Conservation (phyloP, 2,888 invertebrate genomes). For the Nowickia ferox region DNA sequence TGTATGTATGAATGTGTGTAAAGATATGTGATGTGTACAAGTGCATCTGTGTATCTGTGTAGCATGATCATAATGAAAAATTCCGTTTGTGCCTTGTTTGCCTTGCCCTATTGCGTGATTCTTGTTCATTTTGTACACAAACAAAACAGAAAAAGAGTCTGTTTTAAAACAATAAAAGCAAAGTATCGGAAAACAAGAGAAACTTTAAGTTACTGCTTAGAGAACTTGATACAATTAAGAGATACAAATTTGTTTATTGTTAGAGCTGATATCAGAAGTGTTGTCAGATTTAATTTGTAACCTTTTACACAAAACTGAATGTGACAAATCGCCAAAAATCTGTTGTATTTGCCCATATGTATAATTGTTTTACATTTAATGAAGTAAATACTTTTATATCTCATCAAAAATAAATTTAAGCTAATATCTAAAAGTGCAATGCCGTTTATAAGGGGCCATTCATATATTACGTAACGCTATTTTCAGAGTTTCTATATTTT, state of each 20-base stretch:
- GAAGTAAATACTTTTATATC: too few species aligned
- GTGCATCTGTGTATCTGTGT: slow-evolving; percentile 27
- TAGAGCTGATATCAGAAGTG: not conserved
- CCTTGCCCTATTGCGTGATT: slow-evolving; percentile 83
- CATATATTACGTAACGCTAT: too few species aligned
- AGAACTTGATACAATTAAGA: slow-evolving; percentile 34
- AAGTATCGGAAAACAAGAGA: slow-evolving; percentile 25
- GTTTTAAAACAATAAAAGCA: slow-evolving; percentile 11
- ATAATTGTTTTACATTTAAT: too few species aligned
- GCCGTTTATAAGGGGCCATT: too few species aligned
- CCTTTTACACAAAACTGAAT: too few species aligned
- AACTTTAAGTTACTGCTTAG: slow-evolving; percentile 36
- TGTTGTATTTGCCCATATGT: too few species aligned
- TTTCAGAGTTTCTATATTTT: too few species aligned
- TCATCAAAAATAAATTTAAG: too few species aligned
- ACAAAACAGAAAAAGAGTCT: slow-evolving; percentile 27
- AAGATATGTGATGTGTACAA: too few species aligned
- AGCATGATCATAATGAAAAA: slow-evolving; percentile 71
- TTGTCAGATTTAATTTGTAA: too few species aligned
- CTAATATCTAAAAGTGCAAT: too few species aligned
- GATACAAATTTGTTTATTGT: not conserved
- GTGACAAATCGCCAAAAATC: too few species aligned
- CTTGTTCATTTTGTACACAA: slow-evolving; percentile 74
- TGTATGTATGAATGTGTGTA: not conserved
- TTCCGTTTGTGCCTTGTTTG: slow-evolving; percentile 78